Evolutionary conservation across 2,888 invertebrate genomes (phyloP).

Genomic region (Disparrhopalites patrizii): DNA sequence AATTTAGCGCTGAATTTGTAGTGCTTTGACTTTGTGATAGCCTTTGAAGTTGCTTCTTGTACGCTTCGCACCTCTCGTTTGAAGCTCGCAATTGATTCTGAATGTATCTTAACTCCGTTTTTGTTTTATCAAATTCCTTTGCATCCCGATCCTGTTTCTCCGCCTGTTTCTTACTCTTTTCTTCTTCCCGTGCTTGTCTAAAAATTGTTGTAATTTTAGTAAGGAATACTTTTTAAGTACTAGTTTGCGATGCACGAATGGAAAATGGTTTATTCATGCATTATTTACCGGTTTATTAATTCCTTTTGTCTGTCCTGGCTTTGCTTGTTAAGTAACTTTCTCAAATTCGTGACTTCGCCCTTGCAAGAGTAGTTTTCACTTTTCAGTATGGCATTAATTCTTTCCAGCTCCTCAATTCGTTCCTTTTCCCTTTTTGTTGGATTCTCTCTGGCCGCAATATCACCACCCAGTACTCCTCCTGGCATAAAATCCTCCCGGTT

Average conservation of each 20-base stretch:
- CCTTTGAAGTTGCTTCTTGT: constrained; percentile 5
- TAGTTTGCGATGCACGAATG: too few species aligned
- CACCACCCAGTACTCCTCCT: constrained; percentile 10
- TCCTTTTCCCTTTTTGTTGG: neutral
- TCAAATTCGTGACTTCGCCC: constrained; percentile 22
- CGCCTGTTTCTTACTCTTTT: neutral
- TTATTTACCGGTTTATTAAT: constrained; percentile 6
- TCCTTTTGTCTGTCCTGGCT: neutral
- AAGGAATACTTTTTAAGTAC: too few species aligned
- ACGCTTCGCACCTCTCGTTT: neutral
- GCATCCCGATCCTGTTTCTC: neutral
- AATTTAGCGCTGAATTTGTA: neutral
- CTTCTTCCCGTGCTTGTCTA: constrained; percentile 10
- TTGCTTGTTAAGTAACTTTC: constrained; percentile 13
- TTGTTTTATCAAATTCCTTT: neutral
- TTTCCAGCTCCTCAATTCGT: constrained; percentile 7
- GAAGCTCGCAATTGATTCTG: neutral
- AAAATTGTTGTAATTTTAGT: too few species aligned
- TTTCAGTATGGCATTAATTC: constrained; percentile 9
- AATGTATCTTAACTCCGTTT: neutral
- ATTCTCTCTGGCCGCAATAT: neutral
- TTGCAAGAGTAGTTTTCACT: constrained; percentile 1
- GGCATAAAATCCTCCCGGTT: constrained; percentile 15
- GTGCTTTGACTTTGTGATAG: neutral
- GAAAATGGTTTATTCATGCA: too few species aligned